A percentile compares a stretch with the other conserved stretches of the same genome.
These are phyloP conservation scores for Mirza zaza DNA, from an alignment of 2,113 vertebrate species.

Conservation along the genomic window DNA sequence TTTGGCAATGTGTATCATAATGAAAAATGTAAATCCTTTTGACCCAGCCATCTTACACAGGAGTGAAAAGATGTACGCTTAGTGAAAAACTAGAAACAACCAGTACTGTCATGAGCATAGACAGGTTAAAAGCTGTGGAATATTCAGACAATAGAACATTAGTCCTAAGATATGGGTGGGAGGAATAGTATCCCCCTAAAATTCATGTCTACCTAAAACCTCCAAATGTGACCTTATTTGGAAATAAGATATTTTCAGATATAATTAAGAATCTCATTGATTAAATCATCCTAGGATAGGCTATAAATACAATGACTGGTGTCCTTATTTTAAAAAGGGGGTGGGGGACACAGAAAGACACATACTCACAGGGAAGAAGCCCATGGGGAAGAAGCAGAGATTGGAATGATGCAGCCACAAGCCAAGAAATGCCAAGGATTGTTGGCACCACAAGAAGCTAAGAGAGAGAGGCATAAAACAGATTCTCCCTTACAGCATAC, in stretches of 20 bases:
- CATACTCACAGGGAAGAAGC: not conserved
- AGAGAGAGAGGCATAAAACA: not conserved
- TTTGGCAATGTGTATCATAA: not conserved
- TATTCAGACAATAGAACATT: slow-evolving; percentile 13
- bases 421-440: not conserved
- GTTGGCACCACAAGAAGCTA: not conserved
- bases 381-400: not conserved
- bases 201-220: not conserved
- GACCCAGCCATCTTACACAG: not conserved
- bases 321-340: not conserved
- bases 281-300: not conserved
- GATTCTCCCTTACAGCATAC: not conserved
- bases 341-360: not conserved
- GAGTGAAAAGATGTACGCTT: not conserved
- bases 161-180: not conserved
- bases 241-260: not conserved
- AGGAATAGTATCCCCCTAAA: not conserved
- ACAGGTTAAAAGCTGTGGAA: not conserved
- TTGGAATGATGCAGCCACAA: not conserved
- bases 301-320: not conserved
- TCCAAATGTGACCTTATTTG: not conserved
- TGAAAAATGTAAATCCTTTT: not conserved
- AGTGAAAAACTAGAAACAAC: not conserved
- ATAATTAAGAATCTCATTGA: not conserved
- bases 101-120: not conserved